Conservation (phyloP, 1,140 invertebrate species). For the Orchesella cincta region DNA sequence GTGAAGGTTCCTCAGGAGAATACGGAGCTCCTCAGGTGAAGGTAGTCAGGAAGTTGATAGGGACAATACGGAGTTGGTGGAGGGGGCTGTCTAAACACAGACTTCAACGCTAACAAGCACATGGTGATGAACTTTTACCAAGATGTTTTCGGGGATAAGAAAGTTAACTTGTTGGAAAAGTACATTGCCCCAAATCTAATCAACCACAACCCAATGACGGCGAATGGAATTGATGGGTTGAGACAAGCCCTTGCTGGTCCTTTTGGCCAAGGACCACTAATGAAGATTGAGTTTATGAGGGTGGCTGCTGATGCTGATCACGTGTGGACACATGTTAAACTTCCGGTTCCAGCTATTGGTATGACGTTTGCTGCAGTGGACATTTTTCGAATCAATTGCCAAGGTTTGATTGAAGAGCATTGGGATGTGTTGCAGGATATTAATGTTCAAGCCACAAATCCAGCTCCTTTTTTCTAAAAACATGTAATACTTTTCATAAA, state of each 20-base stretch:
- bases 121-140: conserved; percentile 52
- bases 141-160: conserved; percentile 59
- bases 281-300: conserved; percentile 33
- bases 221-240: not conserved
- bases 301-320: conserved; percentile 28
- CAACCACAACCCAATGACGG: conserved; percentile 24
- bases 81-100: not conserved
- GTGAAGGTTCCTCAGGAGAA: no score
- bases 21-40: no score
- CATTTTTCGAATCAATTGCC: conserved; percentile 34
- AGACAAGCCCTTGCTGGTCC: not conserved
- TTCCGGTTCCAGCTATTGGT: not conserved
- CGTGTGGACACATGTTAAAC: conserved; percentile 19
- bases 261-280: not conserved
- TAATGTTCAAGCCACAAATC: not conserved
- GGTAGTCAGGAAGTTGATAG: no score
- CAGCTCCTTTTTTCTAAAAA: conserved; percentile 9
- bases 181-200: conserved; percentile 54
- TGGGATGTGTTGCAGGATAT: conserved; percentile 28
- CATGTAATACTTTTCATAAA: no score
- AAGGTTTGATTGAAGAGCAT: conserved; percentile 34
- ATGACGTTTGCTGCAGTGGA: conserved; percentile 16
- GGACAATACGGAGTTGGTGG: no score
- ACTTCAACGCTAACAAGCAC: not conserved
- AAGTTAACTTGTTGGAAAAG: conserved; percentile 58